Evolutionary conservation across 2,113 vertebrate genomes (phyloP).

Genomic region (Solenodon paradoxus): DNA sequence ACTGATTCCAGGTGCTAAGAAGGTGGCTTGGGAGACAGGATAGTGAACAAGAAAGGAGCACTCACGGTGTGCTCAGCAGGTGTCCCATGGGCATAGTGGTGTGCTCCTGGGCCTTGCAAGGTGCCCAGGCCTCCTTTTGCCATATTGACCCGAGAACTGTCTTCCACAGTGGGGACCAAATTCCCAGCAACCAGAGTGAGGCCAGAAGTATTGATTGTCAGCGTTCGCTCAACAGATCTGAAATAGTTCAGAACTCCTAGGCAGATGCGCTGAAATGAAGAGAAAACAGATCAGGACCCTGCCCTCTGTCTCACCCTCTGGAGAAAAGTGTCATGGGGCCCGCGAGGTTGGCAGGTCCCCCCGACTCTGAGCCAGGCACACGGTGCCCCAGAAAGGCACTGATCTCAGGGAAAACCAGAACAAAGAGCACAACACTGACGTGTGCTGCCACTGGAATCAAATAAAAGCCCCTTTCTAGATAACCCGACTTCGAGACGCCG

Average conservation of each 20-base stretch:
- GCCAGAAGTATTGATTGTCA: constrained; percentile 80
- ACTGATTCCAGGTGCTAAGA: neutral
- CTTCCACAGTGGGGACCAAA: constrained; percentile 72
- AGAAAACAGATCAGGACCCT: neutral
- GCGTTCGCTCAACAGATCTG: constrained; percentile 83
- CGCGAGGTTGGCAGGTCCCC: neutral
- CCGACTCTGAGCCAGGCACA: neutral
- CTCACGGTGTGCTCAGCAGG: constrained; percentile 83
- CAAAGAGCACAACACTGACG: neutral
- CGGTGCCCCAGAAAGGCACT: neutral
- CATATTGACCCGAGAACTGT: constrained; percentile 77
- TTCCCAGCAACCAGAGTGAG: constrained; percentile 70
- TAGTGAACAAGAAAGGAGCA: too few species aligned
- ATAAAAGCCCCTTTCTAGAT: neutral
- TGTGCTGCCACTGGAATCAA: neutral
- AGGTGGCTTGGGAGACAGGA: neutral
- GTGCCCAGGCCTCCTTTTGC: constrained; percentile 74
- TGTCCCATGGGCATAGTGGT: constrained; percentile 70
- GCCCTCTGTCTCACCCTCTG: neutral
- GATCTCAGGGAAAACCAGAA: neutral
- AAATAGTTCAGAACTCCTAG: constrained; percentile 86
- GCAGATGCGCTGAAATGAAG: constrained; percentile 74
- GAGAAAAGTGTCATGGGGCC: neutral
- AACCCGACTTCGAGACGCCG: neutral
- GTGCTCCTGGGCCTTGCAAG: constrained; percentile 73